phyloP scores from a whole-genome alignment of 1,140 invertebrate species.

The Ceratitis capitata region DNA sequence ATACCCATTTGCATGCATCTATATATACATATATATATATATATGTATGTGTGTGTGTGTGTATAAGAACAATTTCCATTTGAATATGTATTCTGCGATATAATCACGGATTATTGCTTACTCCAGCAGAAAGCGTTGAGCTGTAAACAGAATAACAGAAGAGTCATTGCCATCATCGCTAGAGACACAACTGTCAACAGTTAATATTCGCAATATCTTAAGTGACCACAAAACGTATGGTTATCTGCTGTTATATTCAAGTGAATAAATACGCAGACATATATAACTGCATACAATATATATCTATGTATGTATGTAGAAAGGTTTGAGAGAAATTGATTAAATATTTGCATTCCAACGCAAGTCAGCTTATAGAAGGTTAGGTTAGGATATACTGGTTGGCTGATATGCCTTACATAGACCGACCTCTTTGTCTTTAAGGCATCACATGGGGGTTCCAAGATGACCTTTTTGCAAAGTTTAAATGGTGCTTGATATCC shows the following conservation, averaged over 20 bases:
- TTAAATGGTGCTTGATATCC: too few species aligned
- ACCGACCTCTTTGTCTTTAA: too few species aligned
- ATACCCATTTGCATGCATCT: not conserved
- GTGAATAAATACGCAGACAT: not conserved
- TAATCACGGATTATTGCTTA: not conserved
- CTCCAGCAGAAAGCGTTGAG: not conserved
- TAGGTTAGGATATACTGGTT: too few species aligned
- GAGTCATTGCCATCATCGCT: constrained; percentile 6
- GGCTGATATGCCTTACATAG: too few species aligned
- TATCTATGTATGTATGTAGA: too few species aligned
- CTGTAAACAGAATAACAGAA: not conserved
- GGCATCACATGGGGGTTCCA: too few species aligned
- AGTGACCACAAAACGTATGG: not conserved
- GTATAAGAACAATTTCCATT: not conserved
- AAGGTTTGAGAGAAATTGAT: too few species aligned
- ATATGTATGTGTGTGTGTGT: not conserved
- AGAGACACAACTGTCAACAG: not conserved
- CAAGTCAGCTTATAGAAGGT: too few species aligned
- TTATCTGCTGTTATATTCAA: not conserved
- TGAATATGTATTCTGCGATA: not conserved
- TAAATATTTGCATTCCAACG: too few species aligned
- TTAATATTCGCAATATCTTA: not conserved
- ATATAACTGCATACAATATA: too few species aligned
- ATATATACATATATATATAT: too few species aligned
- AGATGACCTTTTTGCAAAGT: too few species aligned